Base-by-base conservation (phyloP, 2,888 invertebrate species). In the Cremastinae sp. region DNA sequence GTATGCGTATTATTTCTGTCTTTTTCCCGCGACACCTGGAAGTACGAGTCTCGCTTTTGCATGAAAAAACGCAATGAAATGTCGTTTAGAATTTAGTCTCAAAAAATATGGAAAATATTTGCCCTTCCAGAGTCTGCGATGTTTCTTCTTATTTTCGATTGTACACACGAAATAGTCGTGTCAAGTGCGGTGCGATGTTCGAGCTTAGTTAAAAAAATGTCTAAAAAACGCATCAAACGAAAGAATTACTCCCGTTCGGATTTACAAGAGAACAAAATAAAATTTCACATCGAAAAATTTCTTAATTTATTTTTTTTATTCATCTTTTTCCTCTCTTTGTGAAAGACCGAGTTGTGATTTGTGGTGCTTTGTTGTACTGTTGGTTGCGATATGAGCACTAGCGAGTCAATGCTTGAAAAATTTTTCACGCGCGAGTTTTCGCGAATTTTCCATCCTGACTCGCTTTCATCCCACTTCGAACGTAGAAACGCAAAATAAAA, bases 331-430 rank as follows among this genome's bases (percentile, higher is more conserved):
- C n/a, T 53, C 16, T 28, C 20, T 28, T 5, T 61, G 66, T 71
- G 68, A 79, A 79, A 81, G 77, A 68, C 80, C 69, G 64, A 72
- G 64, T 72, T 61, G 72, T 72, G 75, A 75, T 71, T 75, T 68
- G 66, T 71, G 43, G 51, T 61, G 55, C 49, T 69, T 78, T 80
- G 74, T 82, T 83, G 83, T 83, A 83, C 82, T 82, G 76, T 80
- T 43, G 74, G 66, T 82, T 80, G 56, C 72, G 75, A 45, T 74
- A 72, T 59, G 69, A 81, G 75, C 68, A 66, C 59, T 61, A 35
- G 62, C 41, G 43, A 69, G 53, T 59, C 49, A 16, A 64, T 39
- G 65, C 65, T 53, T 10, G 47, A 53, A 51, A 69, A 45, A 7
- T 35, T 65, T 22, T 18, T 49, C 18, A 45, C 28, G 49, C n/a